Base-by-base conservation (phyloP, 2,888 invertebrate species). In the Rugalucina vietnamica region DNA sequence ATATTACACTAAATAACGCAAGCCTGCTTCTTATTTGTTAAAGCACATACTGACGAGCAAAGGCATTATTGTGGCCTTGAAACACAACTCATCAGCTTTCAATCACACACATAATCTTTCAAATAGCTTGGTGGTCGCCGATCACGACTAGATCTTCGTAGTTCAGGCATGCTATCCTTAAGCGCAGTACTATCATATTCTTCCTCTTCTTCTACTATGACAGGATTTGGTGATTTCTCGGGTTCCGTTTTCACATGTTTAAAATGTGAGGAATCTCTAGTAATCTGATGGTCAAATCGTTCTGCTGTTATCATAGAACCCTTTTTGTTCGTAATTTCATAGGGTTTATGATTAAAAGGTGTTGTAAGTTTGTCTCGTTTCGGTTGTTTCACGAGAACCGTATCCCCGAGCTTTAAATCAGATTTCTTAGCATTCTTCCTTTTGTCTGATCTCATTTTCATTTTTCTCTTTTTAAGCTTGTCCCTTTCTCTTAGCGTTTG, bases 281-380 rank as follows among this genome's bases (percentile, higher is more conserved):
- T 80, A 29, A 71, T 21, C 14, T 37, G 14, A 60, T 36, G 36
- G 18, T 4, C 43, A 1, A 69, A 49, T 50, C 65, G 1, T 2
- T n/a, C 1, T 5, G 65, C 76, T 4, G 76, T 81, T 3, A 81
- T 36, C 76, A 81, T 81, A 5, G 18, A 71, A 8, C 81, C 81
- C 36, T 81, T 81, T n/a, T 71, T 76, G 0, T 39, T 43, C 8
- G 39, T 37, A 8, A 71, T 54, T 12, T 29, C 8, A 32, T 71
- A 43, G 21, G 76, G 76, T 8, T 76, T 37, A 27, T 27, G 34
- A n/a, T 76, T 37, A 57, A 57, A 76, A 12, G n/a, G 18, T n/a
- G 71, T n/a, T 36, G 54, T 27, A 5, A 71, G 27, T 76, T 80
- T 76, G n/a, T 75, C 39, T 60, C 29, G 21, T 43, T 43, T 36